Conservation (phyloP, 2,888 invertebrate genomes). For the Philonicus albiceps region DNA sequence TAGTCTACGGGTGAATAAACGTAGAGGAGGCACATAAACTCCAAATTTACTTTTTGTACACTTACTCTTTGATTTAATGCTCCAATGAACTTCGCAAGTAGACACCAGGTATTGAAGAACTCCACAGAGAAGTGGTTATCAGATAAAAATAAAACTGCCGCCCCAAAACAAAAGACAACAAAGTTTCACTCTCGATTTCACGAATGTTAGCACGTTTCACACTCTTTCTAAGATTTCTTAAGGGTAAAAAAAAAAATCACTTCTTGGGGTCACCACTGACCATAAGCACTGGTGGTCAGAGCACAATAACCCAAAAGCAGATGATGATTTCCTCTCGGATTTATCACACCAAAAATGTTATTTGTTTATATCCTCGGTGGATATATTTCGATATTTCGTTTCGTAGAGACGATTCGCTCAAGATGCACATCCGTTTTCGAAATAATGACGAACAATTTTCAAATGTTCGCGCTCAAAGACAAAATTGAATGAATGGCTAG, state of each 20-base stretch:
- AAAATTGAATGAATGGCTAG: background rate
- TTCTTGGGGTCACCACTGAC: background rate
- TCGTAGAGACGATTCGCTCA: background rate
- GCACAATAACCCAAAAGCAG: background rate
- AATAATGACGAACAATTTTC: background rate
- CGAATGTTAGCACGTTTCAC: constrained; percentile 4
- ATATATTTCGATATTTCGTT: background rate
- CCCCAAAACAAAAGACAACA: background rate
- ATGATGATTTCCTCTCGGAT: background rate
- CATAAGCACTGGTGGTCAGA: background rate
- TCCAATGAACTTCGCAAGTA: background rate
- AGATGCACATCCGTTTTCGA: background rate
- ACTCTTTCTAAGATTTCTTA: background rate
- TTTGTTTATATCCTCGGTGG: background rate
- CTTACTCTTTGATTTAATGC: constrained; percentile 24
- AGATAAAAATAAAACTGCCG: background rate
- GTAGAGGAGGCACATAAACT: background rate
- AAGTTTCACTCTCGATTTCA: constrained; percentile 4
- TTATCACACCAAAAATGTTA: background rate
- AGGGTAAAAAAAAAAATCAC: background rate
- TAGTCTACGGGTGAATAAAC: background rate
- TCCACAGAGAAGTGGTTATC: background rate
- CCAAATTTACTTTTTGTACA: background rate
- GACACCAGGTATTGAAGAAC: background rate
- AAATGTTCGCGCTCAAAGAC: constrained; percentile 2